These are phyloP conservation scores for Rhinichthys osculus DNA, from an alignment of 2,797 vertebrate genomes.

Conservation along the genomic window DNA sequence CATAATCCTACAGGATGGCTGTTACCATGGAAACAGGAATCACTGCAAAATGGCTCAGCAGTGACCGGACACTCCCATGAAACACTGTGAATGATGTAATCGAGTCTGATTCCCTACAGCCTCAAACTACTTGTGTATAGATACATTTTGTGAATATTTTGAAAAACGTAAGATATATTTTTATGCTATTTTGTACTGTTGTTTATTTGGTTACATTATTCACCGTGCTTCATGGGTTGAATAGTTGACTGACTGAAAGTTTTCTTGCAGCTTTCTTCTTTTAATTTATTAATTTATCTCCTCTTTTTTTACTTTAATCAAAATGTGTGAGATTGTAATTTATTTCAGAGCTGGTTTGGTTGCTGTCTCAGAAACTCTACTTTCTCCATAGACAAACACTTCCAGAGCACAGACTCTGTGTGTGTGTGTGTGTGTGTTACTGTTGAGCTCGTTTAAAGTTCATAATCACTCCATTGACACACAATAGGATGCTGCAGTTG, in stretches of 20 bases:
- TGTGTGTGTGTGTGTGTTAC: background rate
- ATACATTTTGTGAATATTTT: background rate
- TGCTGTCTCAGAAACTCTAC: background rate
- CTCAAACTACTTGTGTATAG: no score
- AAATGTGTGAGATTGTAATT: no score
- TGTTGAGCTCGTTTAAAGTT: background rate
- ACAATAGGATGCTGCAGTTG: background rate
- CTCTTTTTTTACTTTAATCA: background rate
- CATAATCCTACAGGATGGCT: constrained; percentile 21
- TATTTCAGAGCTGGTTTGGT: no score
- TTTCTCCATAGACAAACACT: no score
- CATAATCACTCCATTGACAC: constrained; percentile 14
- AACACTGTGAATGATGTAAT: background rate
- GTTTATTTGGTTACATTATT: background rate
- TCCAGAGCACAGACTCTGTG: background rate
- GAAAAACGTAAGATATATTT: background rate
- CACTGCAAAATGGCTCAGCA: background rate
- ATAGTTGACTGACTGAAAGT: background rate
- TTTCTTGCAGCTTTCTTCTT: no score
- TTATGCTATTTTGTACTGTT: background rate
- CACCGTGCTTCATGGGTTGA: background rate
- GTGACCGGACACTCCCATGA: background rate
- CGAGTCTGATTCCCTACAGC: background rate
- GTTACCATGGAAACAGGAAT: constrained; percentile 23
- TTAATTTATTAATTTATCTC: background rate